Evolutionary conservation across 2,888 invertebrate species (phyloP).

Genomic region (Maniola hyperantus): DNA sequence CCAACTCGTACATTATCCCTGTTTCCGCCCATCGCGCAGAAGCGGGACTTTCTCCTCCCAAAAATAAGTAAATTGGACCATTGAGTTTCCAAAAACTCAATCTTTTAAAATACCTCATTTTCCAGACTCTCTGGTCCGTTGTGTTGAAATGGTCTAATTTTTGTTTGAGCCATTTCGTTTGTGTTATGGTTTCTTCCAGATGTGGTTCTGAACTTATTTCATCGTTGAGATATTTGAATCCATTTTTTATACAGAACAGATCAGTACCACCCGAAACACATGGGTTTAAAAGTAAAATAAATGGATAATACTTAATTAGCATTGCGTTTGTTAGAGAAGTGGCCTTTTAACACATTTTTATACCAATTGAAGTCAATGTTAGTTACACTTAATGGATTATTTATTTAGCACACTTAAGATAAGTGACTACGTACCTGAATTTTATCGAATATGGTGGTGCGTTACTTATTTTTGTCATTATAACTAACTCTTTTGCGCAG

Average conservation of each 20-base stretch:
- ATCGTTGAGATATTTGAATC: constrained; percentile 52
- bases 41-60: constrained; percentile 64
- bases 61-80: constrained; percentile 65
- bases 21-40: constrained; percentile 54
- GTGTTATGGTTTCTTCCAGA: constrained; percentile 39
- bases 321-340: constrained; percentile 13
- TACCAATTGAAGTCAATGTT: neutral
- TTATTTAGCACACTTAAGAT: constrained; percentile 15
- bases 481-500: neutral
- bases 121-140: constrained; percentile 57
- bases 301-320: constrained; percentile 23
- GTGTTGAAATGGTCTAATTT: constrained; percentile 65
- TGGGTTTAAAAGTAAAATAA: constrained; percentile 32
- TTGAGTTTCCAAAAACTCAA: constrained; percentile 56
- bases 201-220: constrained; percentile 46
- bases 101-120: constrained; percentile 68
- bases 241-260: constrained; percentile 45
- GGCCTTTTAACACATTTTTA: neutral
- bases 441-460: constrained; percentile 31
- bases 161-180: constrained; percentile 60
- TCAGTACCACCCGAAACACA: constrained; percentile 45
- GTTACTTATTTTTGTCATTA: constrained; percentile 8
- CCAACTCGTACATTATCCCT: constrained; percentile 64
- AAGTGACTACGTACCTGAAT: constrained; percentile 20
- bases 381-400: constrained; percentile 1